phyloP scores from a whole-genome alignment of 2,797 vertebrate genomes.

The Dipus sagitta region DNA sequence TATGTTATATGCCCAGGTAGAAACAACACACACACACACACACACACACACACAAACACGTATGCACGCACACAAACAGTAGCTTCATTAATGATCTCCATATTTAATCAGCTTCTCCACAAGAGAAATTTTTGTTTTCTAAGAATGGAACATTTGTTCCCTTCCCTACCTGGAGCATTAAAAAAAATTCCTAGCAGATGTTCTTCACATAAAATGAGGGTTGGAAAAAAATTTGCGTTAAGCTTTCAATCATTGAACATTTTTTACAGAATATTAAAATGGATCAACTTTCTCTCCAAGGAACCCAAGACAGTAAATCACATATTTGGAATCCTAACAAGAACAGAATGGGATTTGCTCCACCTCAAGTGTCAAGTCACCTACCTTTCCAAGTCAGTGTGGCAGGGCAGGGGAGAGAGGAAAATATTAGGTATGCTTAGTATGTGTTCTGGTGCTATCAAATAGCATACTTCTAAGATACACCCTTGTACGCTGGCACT shows the following conservation, averaged over 20 bases:
- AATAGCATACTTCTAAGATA: conserved; percentile 58
- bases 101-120: conserved; percentile 73
- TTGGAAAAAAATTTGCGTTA: conserved; percentile 14
- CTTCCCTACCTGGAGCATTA: conserved; percentile 29
- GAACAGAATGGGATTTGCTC: background rate
- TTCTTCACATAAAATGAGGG: conserved; percentile 46
- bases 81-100: conserved; percentile 48
- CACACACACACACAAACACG: no score
- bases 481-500: background rate
- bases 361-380: background rate
- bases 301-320: conserved; percentile 1
- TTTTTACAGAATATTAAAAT: conserved; percentile 60
- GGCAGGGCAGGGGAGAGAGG: conserved; percentile 21
- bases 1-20: background rate
- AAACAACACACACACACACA: background rate
- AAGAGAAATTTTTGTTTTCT: conserved; percentile 22
- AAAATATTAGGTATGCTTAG: conserved; percentile 68
- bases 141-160: conserved; percentile 34
- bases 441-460: conserved; percentile 37
- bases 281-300: conserved; percentile 39
- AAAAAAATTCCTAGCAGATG: conserved; percentile 21
- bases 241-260: conserved; percentile 54
- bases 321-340: background rate
- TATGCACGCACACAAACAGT: background rate
- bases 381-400: background rate